These are phyloP conservation scores for Gerris lacustris DNA, from an alignment of 2,888 invertebrate genomes.

Conservation along the genomic window DNA sequence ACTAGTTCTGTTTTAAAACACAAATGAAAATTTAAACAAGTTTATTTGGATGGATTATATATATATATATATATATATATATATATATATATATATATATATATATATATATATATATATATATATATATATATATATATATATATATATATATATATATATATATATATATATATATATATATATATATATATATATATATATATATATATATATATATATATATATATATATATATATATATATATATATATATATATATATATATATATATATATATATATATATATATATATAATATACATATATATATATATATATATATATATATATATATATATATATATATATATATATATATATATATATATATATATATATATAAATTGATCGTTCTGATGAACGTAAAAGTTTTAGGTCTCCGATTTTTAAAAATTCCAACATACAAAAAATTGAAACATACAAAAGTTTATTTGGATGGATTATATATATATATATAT, in stretches of 20 bases:
- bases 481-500: too few relatives aligned
- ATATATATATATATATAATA: constrained; percentile 1
- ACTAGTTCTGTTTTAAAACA: too few relatives aligned
- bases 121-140: constrained; percentile 1
- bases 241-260: constrained; percentile 1
- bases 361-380: too few relatives aligned
- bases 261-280: constrained; percentile 1
- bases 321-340: too few relatives aligned
- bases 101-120: constrained; percentile 1
- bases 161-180: constrained; percentile 1
- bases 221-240: neutral
- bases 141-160: neutral
- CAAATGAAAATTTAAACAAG: too few relatives aligned
- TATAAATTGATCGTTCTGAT: too few relatives aligned
- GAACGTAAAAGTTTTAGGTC: too few relatives aligned
- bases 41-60: neutral
- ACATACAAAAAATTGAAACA: too few relatives aligned
- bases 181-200: constrained; percentile 1
- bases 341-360: too few relatives aligned
- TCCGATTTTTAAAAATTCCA: too few relatives aligned
- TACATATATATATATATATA: neutral
- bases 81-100: constrained; percentile 1
- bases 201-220: constrained; percentile 1
- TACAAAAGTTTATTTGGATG: too few relatives aligned
- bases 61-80: neutral